Conservation (phyloP, 2,888 invertebrate genomes). For the Amiota minor region DNA sequence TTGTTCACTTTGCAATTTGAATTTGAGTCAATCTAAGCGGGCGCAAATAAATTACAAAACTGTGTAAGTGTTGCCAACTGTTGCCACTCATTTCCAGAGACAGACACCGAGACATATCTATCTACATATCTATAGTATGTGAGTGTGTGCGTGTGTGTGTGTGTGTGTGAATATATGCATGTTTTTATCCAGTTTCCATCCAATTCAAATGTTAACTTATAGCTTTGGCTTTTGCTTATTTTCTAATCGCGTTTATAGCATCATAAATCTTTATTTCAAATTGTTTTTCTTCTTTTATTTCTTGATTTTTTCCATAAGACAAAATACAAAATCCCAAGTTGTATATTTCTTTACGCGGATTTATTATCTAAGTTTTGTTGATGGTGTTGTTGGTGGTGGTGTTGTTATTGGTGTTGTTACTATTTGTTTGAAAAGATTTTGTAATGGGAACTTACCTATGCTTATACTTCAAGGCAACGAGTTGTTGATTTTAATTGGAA, state of each 20-base stretch:
- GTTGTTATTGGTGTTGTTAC: background rate
- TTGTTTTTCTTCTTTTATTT: conserved; percentile 45
- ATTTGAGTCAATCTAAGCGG: conserved; percentile 23
- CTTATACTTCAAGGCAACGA: too few species aligned
- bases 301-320: background rate
- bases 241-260: conserved; percentile 66
- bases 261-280: conserved; percentile 65
- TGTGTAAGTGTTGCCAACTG: conserved; percentile 54
- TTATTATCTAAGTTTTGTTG: background rate
- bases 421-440: too few species aligned
- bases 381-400: background rate
- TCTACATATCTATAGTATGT: background rate
- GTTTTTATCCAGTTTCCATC: conserved; percentile 12
- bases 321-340: too few species aligned
- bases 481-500: too few species aligned
- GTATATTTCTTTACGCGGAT: background rate
- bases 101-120: background rate
- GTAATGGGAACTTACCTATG: background rate
- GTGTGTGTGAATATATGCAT: background rate
- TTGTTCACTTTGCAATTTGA: background rate
- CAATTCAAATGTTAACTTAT: conserved; percentile 20
- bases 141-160: background rate
- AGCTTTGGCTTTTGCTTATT: conserved; percentile 49
- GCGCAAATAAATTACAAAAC: conserved; percentile 66
- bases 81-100: background rate